These are phyloP conservation scores for Myiagra hebetior DNA, from an alignment of 2,113 vertebrate species.

Conservation along the genomic window DNA sequence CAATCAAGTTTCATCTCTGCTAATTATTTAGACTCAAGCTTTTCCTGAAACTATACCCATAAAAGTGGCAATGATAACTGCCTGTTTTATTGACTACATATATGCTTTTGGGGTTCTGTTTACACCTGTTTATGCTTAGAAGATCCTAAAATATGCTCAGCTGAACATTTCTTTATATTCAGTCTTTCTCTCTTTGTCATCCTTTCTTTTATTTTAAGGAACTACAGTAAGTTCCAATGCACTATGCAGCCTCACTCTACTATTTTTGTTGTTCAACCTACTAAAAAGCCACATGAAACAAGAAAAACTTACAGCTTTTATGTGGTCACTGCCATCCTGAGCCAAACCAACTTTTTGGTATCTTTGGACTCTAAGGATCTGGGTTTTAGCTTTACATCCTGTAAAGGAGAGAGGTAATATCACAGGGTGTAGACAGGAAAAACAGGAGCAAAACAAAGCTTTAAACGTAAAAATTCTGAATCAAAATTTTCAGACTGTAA, in stretches of 20 bases:
- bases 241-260: neutral
- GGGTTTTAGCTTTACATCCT: slow-evolving; percentile 41
- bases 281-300: slow-evolving; percentile 67
- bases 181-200: neutral
- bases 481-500: slow-evolving; percentile 40
- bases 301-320: slow-evolving; percentile 44
- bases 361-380: slow-evolving; percentile 59
- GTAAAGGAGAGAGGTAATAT: slow-evolving; percentile 28
- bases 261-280: slow-evolving; percentile 50
- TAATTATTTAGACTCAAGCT: neutral
- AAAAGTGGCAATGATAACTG: neutral
- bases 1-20: neutral
- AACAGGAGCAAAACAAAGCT: slow-evolving; percentile 27
- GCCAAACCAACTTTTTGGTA: slow-evolving; percentile 61
- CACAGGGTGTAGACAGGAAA: slow-evolving; percentile 38
- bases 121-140: neutral
- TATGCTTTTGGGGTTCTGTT: neutral
- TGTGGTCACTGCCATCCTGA: slow-evolving; percentile 49
- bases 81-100: neutral
- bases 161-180: neutral
- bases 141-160: neutral
- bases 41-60: neutral
- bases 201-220: neutral
- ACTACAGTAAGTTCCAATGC: neutral
- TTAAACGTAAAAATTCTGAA: slow-evolving; percentile 24